Base-by-base conservation (phyloP, 1,140 invertebrate genomes). In the Acarapis woodi region DNA sequence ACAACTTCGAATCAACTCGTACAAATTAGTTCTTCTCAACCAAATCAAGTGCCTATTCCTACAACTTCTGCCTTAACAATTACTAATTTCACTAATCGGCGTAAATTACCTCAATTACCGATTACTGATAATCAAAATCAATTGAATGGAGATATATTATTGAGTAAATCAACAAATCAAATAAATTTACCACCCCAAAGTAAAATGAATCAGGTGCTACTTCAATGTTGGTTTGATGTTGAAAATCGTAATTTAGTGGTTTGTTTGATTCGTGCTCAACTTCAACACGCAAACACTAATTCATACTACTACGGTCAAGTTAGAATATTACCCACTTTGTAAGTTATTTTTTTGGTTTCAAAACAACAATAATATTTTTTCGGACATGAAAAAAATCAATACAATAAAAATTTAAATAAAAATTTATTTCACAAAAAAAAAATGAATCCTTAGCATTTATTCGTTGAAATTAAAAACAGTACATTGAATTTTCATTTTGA, bases 261-360 rank as follows among this genome's bases (percentile, higher is more conserved):
- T 6, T 22, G 19, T 8, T 28, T 44, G 10, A 25, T 44, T 16
- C 33, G 22, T 18, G 35, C 39, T 4, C 30, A 36, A 32, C 29
- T 35, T 25, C 4, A 38, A 10, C 16, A 10, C 9, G 5, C 9
- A 20, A 24, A 34, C 14, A 18, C 26, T 12, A 16, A 35, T 21
- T 16, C 37, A 19, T 20, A 25, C 18, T 40, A 40, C 20, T 44
- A 37, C 38, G 42, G 30, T 30, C 34, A 36, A 21, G 19, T 44
- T 12, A 19, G 35, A 32, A 35, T 44, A 15, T 19, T 44, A 10
- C 42, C 42, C 1, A 35, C 41, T 35, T 20, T 38, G 42, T 43
- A 19, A 36, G 38, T 25, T 10, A 10, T 9, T 35, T 33, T 24
- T 20, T 14, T 32, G 5, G 15, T 8, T 21, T 32, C 9, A 14